These are phyloP conservation scores for Zenarchopterus dispar DNA, from an alignment of 2,797 vertebrate genomes.

Conservation along the genomic window DNA sequence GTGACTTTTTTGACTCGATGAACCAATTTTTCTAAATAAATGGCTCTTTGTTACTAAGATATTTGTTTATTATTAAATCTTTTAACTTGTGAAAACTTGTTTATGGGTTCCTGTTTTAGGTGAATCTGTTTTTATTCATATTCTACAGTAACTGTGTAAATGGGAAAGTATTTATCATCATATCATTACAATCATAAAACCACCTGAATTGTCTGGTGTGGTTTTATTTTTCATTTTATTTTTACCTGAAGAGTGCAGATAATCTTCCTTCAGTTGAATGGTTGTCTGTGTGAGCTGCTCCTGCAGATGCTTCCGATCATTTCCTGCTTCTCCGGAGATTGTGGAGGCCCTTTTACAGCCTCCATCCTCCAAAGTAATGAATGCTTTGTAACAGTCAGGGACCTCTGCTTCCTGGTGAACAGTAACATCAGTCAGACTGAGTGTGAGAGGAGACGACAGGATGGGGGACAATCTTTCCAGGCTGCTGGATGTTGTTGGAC, in stretches of 20 bases:
- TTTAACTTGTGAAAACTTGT: too few relatives aligned
- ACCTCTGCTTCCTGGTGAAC: conserved; percentile 5
- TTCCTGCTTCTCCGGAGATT: neutral
- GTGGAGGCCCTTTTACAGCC: neutral
- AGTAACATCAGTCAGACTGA: conserved; percentile 46
- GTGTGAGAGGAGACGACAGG: conserved; percentile 73
- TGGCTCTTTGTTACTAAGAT: too few relatives aligned
- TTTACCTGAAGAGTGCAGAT: conserved; percentile 68
- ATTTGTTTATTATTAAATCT: too few relatives aligned
- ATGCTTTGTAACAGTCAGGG: neutral
- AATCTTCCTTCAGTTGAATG: conserved; percentile 12
- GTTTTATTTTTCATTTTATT: too few relatives aligned
- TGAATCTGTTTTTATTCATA: too few relatives aligned
- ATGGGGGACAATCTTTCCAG: conserved; percentile 74
- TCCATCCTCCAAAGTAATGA: neutral
- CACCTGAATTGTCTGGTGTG: too few relatives aligned
- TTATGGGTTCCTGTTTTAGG: too few relatives aligned
- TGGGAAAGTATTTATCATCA: too few relatives aligned
- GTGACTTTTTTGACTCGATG: too few relatives aligned
- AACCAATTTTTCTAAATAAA: too few relatives aligned
- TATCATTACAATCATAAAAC: too few relatives aligned
- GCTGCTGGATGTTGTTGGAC: conserved; percentile 51
- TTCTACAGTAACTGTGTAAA: too few relatives aligned
- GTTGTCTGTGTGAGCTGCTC: conserved; percentile 14
- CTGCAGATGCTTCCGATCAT: neutral